A percentile compares a stretch with the other conserved stretches of the same genome.
Evolutionary conservation across 2,797 vertebrate species (phyloP).

Genomic region (Garrulus glandarius): DNA sequence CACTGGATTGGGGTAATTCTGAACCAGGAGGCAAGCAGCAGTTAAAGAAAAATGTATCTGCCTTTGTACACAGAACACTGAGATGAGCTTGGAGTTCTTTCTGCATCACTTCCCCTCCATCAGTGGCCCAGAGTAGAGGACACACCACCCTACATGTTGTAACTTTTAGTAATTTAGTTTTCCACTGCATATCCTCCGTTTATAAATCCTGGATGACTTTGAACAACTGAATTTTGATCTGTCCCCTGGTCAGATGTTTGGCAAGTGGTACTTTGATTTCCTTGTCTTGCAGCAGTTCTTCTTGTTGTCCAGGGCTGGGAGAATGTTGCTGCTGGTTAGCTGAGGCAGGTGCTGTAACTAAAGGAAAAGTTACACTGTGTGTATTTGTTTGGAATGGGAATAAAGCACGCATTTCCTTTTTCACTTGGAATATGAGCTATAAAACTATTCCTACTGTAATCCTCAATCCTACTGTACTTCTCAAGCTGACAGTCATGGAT

Average conservation of each 20-base stretch:
- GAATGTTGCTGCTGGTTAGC: constrained; percentile 83
- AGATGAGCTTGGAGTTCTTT: not conserved
- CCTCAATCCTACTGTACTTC: not conserved
- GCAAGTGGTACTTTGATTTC: constrained; percentile 88
- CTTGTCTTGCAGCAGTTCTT: constrained; percentile 84
- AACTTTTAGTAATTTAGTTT: not conserved
- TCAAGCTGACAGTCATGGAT: not conserved
- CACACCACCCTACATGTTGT: not conserved
- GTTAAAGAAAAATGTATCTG: not conserved
- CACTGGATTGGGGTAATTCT: not conserved
- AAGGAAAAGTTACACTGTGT: not conserved
- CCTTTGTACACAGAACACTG: not conserved
- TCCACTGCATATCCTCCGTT: not conserved
- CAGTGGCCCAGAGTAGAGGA: not conserved
- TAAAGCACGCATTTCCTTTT: not conserved
- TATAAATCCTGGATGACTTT: not conserved
- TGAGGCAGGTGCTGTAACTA: constrained; percentile 86
- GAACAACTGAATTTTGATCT: not conserved
- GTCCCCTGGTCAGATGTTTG: constrained; percentile 83
- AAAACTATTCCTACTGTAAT: not conserved
- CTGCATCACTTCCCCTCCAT: not conserved
- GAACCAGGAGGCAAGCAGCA: not conserved
- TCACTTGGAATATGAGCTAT: not conserved
- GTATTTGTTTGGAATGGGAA: not conserved
- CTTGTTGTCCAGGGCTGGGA: constrained; percentile 87